phyloP scores from a whole-genome alignment of 2,888 invertebrate species.

The Crioceris asparagi region DNA sequence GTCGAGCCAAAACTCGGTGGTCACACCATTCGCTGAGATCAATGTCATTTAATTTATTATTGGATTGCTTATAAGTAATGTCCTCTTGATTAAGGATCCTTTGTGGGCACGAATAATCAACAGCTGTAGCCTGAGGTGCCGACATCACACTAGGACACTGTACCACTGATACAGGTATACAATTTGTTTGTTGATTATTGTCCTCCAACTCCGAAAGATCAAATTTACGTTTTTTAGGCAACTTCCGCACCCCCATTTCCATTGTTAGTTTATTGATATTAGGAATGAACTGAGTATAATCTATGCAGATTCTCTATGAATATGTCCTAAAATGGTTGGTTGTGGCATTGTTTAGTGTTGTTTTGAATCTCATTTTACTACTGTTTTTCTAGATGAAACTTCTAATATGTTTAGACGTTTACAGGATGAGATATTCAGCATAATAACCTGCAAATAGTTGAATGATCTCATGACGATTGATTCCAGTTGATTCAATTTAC shows the following conservation, averaged over 20 bases:
- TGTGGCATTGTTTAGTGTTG: constrained; percentile 13
- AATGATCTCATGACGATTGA: constrained; percentile 9
- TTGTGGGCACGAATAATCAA: constrained; percentile 33
- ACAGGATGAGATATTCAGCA: constrained; percentile 6
- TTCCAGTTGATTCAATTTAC: constrained; percentile 12
- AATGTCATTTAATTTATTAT: constrained; percentile 35
- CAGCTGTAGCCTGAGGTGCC: constrained; percentile 33
- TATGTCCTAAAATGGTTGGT: no score
- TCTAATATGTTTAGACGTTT: constrained; percentile 11
- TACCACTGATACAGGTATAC: constrained; percentile 35
- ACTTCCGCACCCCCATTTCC: constrained; percentile 55
- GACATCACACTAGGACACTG: constrained; percentile 31
- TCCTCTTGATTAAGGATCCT: constrained; percentile 26
- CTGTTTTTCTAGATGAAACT: constrained; percentile 10
- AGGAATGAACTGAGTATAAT: constrained; percentile 1
- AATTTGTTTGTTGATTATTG: constrained; percentile 22
- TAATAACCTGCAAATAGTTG: constrained; percentile 8
- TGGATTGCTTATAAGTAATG: constrained; percentile 18
- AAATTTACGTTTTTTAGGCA: constrained; percentile 90
- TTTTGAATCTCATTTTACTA: constrained; percentile 12
- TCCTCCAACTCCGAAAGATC: constrained; percentile 70
- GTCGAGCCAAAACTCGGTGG: constrained; percentile 82
- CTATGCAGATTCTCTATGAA: constrained; percentile 1
- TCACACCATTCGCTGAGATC: constrained; percentile 91
- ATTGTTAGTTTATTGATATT: constrained; percentile 16